Evolutionary conservation across 2,888 invertebrate species (phyloP).

Genomic region (Scrobipalpa costella): DNA sequence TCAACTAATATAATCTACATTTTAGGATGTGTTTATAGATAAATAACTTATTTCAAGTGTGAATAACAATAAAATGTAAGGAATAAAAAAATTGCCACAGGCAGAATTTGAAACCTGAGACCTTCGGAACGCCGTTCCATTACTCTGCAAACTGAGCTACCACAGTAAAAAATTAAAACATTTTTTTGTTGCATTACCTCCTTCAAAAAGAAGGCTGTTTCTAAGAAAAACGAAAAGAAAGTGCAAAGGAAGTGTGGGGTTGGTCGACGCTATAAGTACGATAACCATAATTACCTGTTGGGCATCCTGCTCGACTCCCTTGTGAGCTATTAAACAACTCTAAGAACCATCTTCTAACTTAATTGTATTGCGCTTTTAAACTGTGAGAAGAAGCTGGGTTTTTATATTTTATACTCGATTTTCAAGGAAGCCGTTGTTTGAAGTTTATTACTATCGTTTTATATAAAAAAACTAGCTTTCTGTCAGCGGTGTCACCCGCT

Average conservation of each 20-base stretch:
- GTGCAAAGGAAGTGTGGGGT: not conserved
- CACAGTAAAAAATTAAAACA: too few species aligned
- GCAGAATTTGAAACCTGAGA: too few species aligned
- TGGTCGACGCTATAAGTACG: constrained; percentile 18
- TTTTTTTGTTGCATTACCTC: too few species aligned
- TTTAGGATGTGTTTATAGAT: not conserved
- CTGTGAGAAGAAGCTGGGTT: constrained; percentile 1
- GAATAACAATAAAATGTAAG: too few species aligned
- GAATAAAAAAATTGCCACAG: too few species aligned
- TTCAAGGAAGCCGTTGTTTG: not conserved
- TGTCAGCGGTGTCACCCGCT: too few species aligned
- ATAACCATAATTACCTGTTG: constrained; percentile 29
- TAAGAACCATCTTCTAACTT: constrained; percentile 23
- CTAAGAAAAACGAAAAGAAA: constrained; percentile 17
- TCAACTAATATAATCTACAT: constrained; percentile 16
- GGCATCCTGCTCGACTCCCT: constrained; percentile 24
- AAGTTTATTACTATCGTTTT: not conserved
- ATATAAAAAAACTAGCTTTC: too few species aligned
- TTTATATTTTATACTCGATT: not conserved
- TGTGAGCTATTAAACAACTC: constrained; percentile 26
- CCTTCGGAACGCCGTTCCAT: too few species aligned
- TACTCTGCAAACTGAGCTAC: too few species aligned
- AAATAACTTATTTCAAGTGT: too few species aligned
- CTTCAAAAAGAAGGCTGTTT: not conserved
- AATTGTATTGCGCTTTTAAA: constrained; percentile 20